These are phyloP conservation scores for Neopelma chrysocephalum DNA, from an alignment of 2,797 vertebrate species.

Conservation along the genomic window DNA sequence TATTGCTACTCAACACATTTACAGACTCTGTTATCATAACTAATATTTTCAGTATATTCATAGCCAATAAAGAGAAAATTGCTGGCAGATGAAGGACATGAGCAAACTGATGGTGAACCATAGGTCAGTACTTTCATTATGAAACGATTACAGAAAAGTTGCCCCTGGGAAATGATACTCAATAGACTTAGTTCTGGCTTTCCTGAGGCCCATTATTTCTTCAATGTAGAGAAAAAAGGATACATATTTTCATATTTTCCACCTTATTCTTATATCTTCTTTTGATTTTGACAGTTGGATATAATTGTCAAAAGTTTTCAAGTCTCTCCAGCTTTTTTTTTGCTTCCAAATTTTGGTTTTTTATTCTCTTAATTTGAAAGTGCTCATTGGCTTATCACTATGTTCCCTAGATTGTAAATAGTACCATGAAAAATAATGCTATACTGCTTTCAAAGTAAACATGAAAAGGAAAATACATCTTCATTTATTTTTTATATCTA, in stretches of 20 bases:
- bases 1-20: neutral
- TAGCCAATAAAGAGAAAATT: neutral
- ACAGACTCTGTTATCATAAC: neutral
- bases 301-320: neutral
- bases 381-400: neutral
- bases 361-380: neutral
- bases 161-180: neutral
- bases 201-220: neutral
- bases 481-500: neutral
- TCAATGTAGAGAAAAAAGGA: neutral
- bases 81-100: neutral
- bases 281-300: neutral
- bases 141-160: neutral
- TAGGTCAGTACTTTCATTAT: neutral
- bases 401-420: neutral
- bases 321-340: neutral
- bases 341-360: neutral
- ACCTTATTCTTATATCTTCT: neutral
- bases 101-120: neutral
- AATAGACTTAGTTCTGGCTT: neutral
- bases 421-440: neutral
- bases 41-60: neutral
- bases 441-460: neutral
- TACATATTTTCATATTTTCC: neutral
- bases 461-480: neutral